Conservation (phyloP, 2,888 invertebrate species). For the Caenorhabditis virilis region DNA sequence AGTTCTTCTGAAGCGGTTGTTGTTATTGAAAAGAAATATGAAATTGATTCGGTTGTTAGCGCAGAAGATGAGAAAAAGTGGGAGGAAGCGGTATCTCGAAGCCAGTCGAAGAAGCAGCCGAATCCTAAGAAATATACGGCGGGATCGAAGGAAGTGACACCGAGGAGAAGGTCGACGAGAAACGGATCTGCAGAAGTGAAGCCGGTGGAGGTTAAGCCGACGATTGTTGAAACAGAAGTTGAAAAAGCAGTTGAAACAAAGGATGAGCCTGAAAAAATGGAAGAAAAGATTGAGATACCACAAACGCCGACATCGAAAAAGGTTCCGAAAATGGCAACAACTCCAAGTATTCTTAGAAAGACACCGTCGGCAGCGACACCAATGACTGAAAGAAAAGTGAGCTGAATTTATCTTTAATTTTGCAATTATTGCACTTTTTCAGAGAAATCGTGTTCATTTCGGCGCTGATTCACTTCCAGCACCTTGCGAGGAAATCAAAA, state of each 20-base stretch:
- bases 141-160: not conserved
- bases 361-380: constrained; percentile 2
- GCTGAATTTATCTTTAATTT: not conserved
- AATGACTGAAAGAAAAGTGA: constrained; percentile 17
- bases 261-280: not conserved
- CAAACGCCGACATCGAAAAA: constrained; percentile 10
- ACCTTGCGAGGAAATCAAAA: not conserved
- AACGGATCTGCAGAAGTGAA: not conserved
- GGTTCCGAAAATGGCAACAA: not conserved
- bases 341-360: constrained; percentile 8
- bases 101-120: not conserved
- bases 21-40: too few relatives aligned
- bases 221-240: not conserved
- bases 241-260: not conserved
- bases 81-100: not conserved
- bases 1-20: too few relatives aligned
- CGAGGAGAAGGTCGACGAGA: not conserved
- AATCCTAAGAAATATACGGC: not conserved
- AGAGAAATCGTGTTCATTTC: constrained; percentile 33
- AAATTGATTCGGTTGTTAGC: too few relatives aligned
- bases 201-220: not conserved
- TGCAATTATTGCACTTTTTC: not conserved
- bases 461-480: constrained; percentile 4
- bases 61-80: not conserved
- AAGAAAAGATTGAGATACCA: not conserved